A percentile compares a stretch with the other conserved stretches of the same genome.
These are phyloP conservation scores for Orchesella cincta DNA, from an alignment of 1,140 invertebrate species.

Conservation along the genomic window DNA sequence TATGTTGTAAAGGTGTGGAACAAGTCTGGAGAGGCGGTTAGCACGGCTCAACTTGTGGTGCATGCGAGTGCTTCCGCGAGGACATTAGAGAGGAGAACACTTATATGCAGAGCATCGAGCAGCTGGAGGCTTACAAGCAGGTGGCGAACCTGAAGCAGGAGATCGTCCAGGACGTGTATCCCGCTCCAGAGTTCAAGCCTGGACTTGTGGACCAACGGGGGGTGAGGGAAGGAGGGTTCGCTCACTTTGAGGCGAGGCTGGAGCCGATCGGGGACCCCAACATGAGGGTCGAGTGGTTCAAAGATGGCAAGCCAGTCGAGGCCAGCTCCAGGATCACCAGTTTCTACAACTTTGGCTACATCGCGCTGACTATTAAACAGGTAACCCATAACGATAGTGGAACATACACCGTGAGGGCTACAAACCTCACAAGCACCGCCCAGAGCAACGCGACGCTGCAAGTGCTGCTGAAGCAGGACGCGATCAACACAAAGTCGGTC, in stretches of 20 bases:
- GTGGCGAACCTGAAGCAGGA: slow-evolving; percentile 71
- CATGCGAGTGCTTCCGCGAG: neutral
- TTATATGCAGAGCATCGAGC: slow-evolving; percentile 89
- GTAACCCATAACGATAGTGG: slow-evolving; percentile 88
- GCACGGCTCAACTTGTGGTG: slow-evolving; percentile 41
- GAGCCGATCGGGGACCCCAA: slow-evolving; percentile 90
- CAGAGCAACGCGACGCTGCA: slow-evolving; percentile 83
- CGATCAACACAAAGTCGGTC: slow-evolving; percentile 77
- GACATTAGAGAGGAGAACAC: neutral
- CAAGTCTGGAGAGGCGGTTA: slow-evolving; percentile 69
- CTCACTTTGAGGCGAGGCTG: slow-evolving; percentile 92
- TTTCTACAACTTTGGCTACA: slow-evolving; percentile 95
- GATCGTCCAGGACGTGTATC: slow-evolving; percentile 69
- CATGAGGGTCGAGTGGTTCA: slow-evolving; percentile 91
- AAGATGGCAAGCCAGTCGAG: slow-evolving; percentile 86
- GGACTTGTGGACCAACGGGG: slow-evolving; percentile 86
- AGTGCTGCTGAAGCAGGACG: slow-evolving; percentile 79
- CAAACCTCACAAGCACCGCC: slow-evolving; percentile 83
- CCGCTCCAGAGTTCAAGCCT: slow-evolving; percentile 86
- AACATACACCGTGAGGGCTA: slow-evolving; percentile 84
- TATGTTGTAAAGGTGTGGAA: slow-evolving; percentile 88
- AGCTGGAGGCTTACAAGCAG: slow-evolving; percentile 77
- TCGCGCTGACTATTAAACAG: slow-evolving; percentile 92
- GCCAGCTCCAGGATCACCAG: slow-evolving; percentile 89
- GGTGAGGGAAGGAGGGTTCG: slow-evolving; percentile 88